These are phyloP conservation scores for Sibirionetta formosa DNA, from an alignment of 2,797 vertebrate species.

Conservation along the genomic window DNA sequence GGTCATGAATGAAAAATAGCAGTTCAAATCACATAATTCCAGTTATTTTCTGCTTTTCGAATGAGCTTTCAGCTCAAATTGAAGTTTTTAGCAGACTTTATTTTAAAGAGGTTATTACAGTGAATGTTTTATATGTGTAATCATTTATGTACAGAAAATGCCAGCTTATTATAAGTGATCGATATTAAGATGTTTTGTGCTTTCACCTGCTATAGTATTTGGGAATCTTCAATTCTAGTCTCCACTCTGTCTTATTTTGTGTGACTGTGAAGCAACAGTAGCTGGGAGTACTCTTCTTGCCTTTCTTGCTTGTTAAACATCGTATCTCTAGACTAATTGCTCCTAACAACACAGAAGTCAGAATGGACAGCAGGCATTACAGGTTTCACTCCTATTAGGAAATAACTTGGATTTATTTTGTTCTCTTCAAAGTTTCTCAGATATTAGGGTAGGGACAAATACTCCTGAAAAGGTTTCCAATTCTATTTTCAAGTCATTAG, in stretches of 20 bases:
- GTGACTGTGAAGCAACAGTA: not conserved
- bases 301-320: not conserved
- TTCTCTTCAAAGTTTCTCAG: not conserved
- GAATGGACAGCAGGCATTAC: not conserved
- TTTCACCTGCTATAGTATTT: too few species aligned
- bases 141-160: too few species aligned
- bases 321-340: not conserved
- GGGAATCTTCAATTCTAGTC: not conserved
- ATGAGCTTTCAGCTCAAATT: not conserved
- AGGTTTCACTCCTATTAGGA: fast-evolving
- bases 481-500: not conserved
- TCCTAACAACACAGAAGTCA: not conserved
- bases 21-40: not conserved
- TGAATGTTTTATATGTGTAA: not conserved
- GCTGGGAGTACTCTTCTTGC: not conserved
- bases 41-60: not conserved
- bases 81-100: not conserved
- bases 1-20: not conserved
- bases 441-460: not conserved
- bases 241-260: not conserved
- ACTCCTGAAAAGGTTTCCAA: not conserved
- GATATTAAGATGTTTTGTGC: not conserved
- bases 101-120: not conserved
- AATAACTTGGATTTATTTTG: not conserved
- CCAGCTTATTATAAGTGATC: not conserved